phyloP scores from a whole-genome alignment of 1,140 invertebrate genomes.

The Bombus fervidus region DNA sequence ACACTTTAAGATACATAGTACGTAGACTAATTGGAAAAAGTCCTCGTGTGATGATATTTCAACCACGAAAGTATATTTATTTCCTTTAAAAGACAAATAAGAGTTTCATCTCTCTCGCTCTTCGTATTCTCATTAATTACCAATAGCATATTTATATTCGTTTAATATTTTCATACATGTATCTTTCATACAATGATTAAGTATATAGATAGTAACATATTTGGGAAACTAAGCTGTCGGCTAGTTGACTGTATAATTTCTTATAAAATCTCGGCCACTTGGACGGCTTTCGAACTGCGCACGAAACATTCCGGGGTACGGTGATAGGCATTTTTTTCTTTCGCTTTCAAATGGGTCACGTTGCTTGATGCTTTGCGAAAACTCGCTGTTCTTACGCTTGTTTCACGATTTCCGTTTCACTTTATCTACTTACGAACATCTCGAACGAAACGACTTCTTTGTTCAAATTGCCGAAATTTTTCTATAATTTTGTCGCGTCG shows the following conservation, averaged over 20 bases:
- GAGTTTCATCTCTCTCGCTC: not conserved
- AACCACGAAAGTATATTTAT: no score
- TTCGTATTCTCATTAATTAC: no score
- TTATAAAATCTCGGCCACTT: slow-evolving; percentile 54
- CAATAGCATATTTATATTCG: no score
- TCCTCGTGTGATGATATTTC: no score
- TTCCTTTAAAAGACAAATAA: not conserved
- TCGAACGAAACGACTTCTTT: not conserved
- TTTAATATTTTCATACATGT: not conserved
- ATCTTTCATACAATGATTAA: not conserved
- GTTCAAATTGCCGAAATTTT: not conserved
- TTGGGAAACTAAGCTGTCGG: slow-evolving; percentile 27
- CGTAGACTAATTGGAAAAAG: no score
- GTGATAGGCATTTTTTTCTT: slow-evolving; percentile 44
- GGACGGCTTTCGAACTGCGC: slow-evolving; percentile 4
- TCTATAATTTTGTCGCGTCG: not conserved
- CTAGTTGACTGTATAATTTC: slow-evolving; percentile 66
- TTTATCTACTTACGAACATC: not conserved
- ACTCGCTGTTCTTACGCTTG: slow-evolving; percentile 6
- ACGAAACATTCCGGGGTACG: slow-evolving; percentile 47
- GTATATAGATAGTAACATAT: not conserved
- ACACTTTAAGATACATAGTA: no score
- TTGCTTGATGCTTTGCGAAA: slow-evolving; percentile 12
- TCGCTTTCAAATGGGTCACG: slow-evolving; percentile 38
- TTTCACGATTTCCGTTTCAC: not conserved